Evolutionary conservation across 2,888 invertebrate species (phyloP).

Genomic region (Nematopogon swammerdamellus): DNA sequence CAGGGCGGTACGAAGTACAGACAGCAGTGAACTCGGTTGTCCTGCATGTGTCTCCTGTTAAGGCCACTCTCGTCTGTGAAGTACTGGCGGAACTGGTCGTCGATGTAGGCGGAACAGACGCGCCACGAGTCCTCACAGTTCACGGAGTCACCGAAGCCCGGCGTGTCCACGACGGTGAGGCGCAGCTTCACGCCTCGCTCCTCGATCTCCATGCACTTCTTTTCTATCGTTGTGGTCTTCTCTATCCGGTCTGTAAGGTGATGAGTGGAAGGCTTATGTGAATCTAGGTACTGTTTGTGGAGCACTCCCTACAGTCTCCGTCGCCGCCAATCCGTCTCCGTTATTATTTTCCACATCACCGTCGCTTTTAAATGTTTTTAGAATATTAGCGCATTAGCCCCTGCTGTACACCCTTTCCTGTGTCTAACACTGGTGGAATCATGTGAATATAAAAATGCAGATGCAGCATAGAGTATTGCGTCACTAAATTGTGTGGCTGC

Average conservation of each 20-base stretch:
- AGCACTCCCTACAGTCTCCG: too few relatives aligned
- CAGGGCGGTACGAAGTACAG: slow-evolving; percentile 94
- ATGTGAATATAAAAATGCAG: too few relatives aligned
- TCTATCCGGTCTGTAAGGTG: slow-evolving; percentile 62
- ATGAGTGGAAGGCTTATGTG: too few relatives aligned
- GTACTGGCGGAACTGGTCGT: slow-evolving; percentile 82
- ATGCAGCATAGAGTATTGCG: too few relatives aligned
- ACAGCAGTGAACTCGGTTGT: slow-evolving; percentile 94
- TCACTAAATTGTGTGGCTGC: too few relatives aligned
- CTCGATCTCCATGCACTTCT: slow-evolving; percentile 91
- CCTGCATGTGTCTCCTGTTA: slow-evolving; percentile 91
- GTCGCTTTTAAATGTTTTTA: too few relatives aligned
- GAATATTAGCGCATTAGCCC: too few relatives aligned
- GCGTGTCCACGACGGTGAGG: slow-evolving; percentile 91
- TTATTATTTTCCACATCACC: too few relatives aligned
- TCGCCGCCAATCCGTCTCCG: too few relatives aligned
- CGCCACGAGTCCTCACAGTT: slow-evolving; percentile 94
- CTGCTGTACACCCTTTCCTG: too few relatives aligned
- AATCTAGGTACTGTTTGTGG: too few relatives aligned
- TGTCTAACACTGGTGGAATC: too few relatives aligned
- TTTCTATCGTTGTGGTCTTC: slow-evolving; percentile 70
- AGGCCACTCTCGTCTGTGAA: slow-evolving; percentile 93
- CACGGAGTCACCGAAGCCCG: slow-evolving; percentile 92
- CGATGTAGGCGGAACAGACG: slow-evolving; percentile 87
- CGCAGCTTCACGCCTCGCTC: slow-evolving; percentile 89